phyloP scores from a whole-genome alignment of 2,888 invertebrate genomes.

The Blomia tropicalis region DNA sequence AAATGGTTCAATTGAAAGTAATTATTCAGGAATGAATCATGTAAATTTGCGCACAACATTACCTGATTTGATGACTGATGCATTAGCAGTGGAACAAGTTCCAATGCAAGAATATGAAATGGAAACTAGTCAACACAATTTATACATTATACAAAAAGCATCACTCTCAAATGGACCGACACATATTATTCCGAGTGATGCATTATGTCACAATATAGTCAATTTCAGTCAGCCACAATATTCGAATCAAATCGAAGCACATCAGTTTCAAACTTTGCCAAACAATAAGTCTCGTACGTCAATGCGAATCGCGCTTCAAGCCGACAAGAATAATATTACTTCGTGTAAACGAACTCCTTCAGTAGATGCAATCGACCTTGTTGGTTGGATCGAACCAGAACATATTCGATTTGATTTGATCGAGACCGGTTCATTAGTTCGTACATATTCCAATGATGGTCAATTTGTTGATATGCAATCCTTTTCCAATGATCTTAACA shows the following conservation, averaged over 20 bases:
- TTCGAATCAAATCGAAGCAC: background rate
- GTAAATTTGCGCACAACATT: conserved; percentile 1
- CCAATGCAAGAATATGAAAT: background rate
- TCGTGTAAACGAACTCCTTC: background rate
- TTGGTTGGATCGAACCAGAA: background rate
- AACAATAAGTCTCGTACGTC: background rate
- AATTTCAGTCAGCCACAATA: background rate
- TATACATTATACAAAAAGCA: background rate
- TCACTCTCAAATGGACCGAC: background rate
- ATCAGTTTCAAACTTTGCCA: background rate
- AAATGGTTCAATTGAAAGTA: background rate
- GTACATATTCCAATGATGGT: too few species aligned
- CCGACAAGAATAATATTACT: background rate
- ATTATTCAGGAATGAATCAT: background rate
- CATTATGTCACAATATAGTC: background rate
- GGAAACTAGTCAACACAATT: conserved; percentile 10
- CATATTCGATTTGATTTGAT: too few species aligned
- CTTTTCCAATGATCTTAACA: background rate
- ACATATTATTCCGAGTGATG: too few species aligned
- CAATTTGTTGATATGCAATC: background rate
- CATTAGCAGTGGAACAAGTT: background rate
- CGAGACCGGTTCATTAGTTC: too few species aligned
- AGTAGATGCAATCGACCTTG: background rate
- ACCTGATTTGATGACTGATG: conserved; percentile 10
- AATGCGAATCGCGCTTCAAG: background rate